Conservation (phyloP, 2,797 vertebrate genomes). For the Yasuhikotakia modesta region DNA sequence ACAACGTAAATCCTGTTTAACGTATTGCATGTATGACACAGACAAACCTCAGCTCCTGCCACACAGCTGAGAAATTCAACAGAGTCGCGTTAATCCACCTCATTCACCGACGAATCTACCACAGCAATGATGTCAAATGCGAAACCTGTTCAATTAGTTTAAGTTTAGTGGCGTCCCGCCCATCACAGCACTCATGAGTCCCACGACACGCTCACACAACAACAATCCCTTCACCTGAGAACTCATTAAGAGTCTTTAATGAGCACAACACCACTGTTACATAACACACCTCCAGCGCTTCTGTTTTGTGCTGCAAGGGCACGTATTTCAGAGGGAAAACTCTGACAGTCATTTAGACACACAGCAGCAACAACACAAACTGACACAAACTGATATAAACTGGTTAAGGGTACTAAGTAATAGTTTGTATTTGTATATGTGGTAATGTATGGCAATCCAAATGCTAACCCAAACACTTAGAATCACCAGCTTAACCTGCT, state of each 20-base stretch:
- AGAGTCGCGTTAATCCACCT: not conserved
- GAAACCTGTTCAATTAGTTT: not conserved
- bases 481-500: not conserved
- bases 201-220: not conserved
- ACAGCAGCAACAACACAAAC: not conserved
- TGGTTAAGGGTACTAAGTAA: not conserved
- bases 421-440: not conserved
- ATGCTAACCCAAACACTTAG: not conserved
- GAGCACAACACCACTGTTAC: constrained; percentile 15
- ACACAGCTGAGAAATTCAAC: not conserved
- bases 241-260: constrained; percentile 31
- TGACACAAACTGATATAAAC: not conserved
- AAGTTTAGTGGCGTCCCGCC: not conserved
- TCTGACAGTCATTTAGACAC: not conserved
- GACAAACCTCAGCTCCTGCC: not conserved
- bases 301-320: not conserved
- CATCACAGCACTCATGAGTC: constrained; percentile 33
- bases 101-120: not conserved
- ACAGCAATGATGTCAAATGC: not conserved
- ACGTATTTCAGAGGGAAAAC: not conserved
- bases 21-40: not conserved
- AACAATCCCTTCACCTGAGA: constrained; percentile 16
- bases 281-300: constrained; percentile 2
- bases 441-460: too few species aligned
- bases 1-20: constrained; percentile 20